phyloP scores from a whole-genome alignment of 2,113 vertebrate genomes.

The Rana temporaria region DNA sequence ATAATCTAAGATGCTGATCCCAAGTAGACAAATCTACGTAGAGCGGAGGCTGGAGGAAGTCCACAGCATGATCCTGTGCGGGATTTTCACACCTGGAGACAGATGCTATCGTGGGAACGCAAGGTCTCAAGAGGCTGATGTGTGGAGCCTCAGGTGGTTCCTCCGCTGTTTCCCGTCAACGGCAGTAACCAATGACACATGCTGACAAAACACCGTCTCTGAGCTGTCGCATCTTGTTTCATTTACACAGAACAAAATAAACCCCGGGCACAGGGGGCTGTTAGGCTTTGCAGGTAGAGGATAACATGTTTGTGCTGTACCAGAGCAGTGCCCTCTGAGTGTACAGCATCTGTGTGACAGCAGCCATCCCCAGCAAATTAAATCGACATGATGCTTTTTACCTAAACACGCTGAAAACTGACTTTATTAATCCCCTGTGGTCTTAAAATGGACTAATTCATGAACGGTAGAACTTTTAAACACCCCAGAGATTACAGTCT shows the following conservation, averaged over 20 bases:
- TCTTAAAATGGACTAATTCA: neutral
- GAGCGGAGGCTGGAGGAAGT: slow-evolving; percentile 15
- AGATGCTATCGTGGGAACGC: slow-evolving; percentile 43
- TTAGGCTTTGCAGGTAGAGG: slow-evolving; percentile 28
- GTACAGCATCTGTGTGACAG: slow-evolving; percentile 9
- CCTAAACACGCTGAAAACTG: slow-evolving; percentile 14
- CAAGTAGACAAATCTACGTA: neutral
- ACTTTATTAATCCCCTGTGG: neutral
- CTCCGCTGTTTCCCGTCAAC: slow-evolving; percentile 19
- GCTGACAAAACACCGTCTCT: slow-evolving; percentile 44
- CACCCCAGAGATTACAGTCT: no score
- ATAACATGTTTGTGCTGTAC: slow-evolving; percentile 20
- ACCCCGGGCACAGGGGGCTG: slow-evolving; percentile 31
- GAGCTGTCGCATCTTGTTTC: slow-evolving; percentile 40
- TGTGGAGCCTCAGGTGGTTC: slow-evolving; percentile 39
- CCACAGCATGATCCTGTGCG: slow-evolving; percentile 3
- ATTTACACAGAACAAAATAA: slow-evolving; percentile 43
- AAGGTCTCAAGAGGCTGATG: slow-evolving; percentile 43
- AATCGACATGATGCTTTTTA: neutral
- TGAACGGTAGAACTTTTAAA: neutral
- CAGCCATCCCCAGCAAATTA: neutral
- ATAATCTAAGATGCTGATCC: slow-evolving; percentile 21
- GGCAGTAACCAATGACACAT: slow-evolving; percentile 37
- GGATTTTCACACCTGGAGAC: slow-evolving; percentile 42
- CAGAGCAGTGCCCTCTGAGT: neutral